Conservation (phyloP, 2,113 vertebrate species). For the Oryzias celebensis region DNA sequence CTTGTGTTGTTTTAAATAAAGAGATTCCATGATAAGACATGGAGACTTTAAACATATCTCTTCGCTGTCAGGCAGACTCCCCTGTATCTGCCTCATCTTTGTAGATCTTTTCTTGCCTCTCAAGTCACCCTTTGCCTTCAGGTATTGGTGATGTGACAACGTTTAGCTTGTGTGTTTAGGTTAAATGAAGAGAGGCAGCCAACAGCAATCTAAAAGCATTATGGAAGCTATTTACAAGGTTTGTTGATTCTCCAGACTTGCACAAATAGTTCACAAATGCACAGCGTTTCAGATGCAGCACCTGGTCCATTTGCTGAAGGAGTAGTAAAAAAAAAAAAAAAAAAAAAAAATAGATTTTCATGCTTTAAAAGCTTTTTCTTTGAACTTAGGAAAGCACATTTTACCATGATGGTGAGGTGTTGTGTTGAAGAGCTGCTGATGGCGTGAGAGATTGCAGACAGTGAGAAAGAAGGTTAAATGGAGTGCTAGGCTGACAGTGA, state of each 20-base stretch:
- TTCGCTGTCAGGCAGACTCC: too few species aligned
- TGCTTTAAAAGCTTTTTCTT: slow-evolving; percentile 64
- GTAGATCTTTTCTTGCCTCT: not conserved
- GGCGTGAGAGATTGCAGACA: slow-evolving; percentile 13
- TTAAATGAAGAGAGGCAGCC: slow-evolving; percentile 35
- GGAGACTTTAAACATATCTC: too few species aligned
- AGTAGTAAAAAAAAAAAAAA: slow-evolving; percentile 34
- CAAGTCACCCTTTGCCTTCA: slow-evolving; percentile 1
- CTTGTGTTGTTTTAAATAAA: too few species aligned
- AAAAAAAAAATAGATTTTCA: slow-evolving; percentile 29
- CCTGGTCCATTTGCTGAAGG: slow-evolving; percentile 49
- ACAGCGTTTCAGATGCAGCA: slow-evolving; percentile 17
- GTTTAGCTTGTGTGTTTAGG: slow-evolving; percentile 23
- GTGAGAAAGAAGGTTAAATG: slow-evolving; percentile 2
- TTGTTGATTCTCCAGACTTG: slow-evolving; percentile 11
- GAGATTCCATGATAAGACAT: too few species aligned
- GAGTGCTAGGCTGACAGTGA: not conserved
- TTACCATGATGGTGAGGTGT: slow-evolving; percentile 40
- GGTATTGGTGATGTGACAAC: slow-evolving; percentile 17
- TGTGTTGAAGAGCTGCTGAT: slow-evolving; percentile 36
- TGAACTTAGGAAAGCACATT: slow-evolving; percentile 49
- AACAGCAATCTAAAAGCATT: slow-evolving; percentile 29
- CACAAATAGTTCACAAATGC: slow-evolving; percentile 9
- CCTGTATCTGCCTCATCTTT: not conserved
- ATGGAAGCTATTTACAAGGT: slow-evolving; percentile 32